phyloP scores from a whole-genome alignment of 2,797 vertebrate species.

The Phrynocephalus guinanensis region DNA sequence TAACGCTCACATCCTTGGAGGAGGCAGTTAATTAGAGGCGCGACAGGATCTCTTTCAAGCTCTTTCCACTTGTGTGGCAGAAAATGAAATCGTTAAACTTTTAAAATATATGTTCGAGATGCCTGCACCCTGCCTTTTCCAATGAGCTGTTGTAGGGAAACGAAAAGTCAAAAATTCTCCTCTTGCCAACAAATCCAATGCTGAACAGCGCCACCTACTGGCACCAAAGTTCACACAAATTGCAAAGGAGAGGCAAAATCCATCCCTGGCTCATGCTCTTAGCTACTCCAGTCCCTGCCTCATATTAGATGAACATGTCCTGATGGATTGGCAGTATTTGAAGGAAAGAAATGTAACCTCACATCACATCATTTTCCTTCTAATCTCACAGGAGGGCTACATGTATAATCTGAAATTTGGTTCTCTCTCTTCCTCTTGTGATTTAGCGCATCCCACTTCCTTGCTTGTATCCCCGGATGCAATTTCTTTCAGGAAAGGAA shows the following conservation, averaged over 20 bases:
- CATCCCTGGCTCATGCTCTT: rapidly evolving
- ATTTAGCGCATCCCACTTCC: neutral
- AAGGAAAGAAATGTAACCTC: neutral
- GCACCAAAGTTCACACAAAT: slow-evolving; percentile 38
- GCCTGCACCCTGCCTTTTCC: slow-evolving; percentile 30
- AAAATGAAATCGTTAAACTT: slow-evolving; percentile 40
- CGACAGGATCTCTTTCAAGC: slow-evolving; percentile 29
- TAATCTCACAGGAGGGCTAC: neutral
- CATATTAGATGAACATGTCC: slow-evolving; percentile 7
- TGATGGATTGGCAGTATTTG: neutral
- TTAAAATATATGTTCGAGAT: slow-evolving; percentile 51
- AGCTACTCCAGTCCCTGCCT: slow-evolving; percentile 22
- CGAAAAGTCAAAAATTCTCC: neutral
- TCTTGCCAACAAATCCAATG: slow-evolving; percentile 49
- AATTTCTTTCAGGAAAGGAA: neutral
- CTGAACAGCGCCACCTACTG: slow-evolving; percentile 73
- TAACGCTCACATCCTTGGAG: slow-evolving; percentile 21
- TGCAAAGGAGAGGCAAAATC: neutral
- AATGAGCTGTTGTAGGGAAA: slow-evolving; percentile 22
- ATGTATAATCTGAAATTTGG: neutral
- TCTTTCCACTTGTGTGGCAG: slow-evolving; percentile 47
- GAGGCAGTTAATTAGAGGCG: slow-evolving; percentile 50
- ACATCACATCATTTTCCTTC: rapidly evolving
- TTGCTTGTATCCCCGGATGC: neutral
- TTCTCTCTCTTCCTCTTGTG: neutral